Percentiles rank a stretch among this genome's conserved stretches.
phyloP scores from a whole-genome alignment of 2,797 vertebrate genomes.

The Xenopus petersii region DNA sequence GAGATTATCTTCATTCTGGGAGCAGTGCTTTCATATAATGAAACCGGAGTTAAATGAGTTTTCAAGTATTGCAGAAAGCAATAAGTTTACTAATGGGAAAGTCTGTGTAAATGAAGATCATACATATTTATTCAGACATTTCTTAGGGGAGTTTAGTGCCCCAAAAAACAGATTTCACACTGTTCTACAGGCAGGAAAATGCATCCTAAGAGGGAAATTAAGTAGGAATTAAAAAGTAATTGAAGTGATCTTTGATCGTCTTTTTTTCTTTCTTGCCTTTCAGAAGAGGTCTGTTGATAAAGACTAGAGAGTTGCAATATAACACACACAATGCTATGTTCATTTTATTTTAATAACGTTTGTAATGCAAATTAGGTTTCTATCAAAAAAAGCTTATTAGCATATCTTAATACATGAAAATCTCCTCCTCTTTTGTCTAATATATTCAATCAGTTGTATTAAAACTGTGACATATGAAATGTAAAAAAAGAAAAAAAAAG shows the following conservation, averaged over 20 bases:
- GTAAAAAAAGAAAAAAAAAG: conserved; percentile 53
- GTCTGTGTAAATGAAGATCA: conserved; percentile 66
- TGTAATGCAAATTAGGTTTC: conserved; percentile 84
- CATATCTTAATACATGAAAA: conserved; percentile 78
- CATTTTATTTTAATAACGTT: conserved; percentile 76
- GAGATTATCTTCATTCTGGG: conserved; percentile 50
- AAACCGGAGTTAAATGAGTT: conserved; percentile 60
- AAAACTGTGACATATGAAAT: conserved; percentile 59
- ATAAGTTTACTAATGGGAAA: conserved; percentile 66
- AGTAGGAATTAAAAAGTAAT: conserved; percentile 73
- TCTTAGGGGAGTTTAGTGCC: conserved; percentile 70
- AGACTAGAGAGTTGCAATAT: conserved; percentile 60
- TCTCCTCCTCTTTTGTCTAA: conserved; percentile 65
- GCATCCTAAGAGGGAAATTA: conserved; percentile 71
- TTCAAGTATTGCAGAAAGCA: conserved; percentile 56
- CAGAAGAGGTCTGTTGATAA: conserved; percentile 67
- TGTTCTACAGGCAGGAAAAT: conserved; percentile 62
- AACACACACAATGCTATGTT: conserved; percentile 66
- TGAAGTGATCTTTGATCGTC: conserved; percentile 73
- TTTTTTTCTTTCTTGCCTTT: conserved; percentile 58
- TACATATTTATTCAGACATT: conserved; percentile 72
- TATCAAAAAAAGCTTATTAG: conserved; percentile 83
- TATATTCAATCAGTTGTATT: conserved; percentile 62
- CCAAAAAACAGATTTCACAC: conserved; percentile 63
- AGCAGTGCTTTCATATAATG: conserved; percentile 58